Base-by-base conservation (phyloP, 2,797 vertebrate genomes). In the Valencia hispanica region DNA sequence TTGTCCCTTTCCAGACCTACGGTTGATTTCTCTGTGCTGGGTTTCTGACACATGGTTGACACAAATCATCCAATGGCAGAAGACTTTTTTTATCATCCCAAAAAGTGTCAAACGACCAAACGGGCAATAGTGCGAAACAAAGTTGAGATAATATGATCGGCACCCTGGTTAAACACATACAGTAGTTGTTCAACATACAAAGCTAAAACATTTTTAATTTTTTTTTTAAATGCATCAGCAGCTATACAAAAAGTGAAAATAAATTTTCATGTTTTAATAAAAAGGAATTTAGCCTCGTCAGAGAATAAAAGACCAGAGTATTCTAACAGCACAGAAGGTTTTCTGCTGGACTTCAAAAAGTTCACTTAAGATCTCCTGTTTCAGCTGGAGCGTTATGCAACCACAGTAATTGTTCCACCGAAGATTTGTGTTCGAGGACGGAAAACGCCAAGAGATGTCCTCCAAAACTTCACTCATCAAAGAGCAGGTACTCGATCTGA, bases 401-500 rank as follows among this genome's bases (percentile, higher is more conserved):
- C 66, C 1, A 0, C 30, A 25, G 43, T 34, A 48, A 73, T 72
- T 59, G 74, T 75, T 72, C 51, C 48, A 50, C 70, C 34, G 20
- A 32, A 82, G 75, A 79, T 84, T 85, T 88, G 79, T 87, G 82
- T 86, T 78, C 18, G 53, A 65, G 77, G 50, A 68, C 75, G 78
- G 80, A 80, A 74, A 81, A 75, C 75, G 50, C 20, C 20, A 78
- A 79, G 78, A 89, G 89, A 88, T 79, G 39, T 90, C 81, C 86
- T 90, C 82, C 84, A 81, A 78, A n/a, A 72, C 76, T 14, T 80
- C 18, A 30, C 73, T 88, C 89, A 92, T 93, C 91, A 93, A 92
- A 93, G 91, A 86, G 79, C 55, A 87, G 92, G 93, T 82, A 94
- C 84, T 89, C 53, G 87, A 93, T 94, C 90, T 86, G 88, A 82